These are phyloP conservation scores for Potamilus streckersoni DNA, from an alignment of 1,140 invertebrate genomes.

Conservation along the genomic window DNA sequence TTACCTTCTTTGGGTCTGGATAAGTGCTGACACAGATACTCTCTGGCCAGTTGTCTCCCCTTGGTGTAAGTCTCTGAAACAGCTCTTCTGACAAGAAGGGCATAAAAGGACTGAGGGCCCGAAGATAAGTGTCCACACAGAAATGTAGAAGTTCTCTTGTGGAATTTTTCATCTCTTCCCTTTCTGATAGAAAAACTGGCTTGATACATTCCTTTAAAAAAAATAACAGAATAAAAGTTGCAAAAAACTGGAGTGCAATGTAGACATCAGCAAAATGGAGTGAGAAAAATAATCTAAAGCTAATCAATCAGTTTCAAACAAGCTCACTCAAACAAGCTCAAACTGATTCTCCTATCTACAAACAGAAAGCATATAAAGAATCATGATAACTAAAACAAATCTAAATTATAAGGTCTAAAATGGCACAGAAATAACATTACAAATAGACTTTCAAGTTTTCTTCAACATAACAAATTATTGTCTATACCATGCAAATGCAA, in stretches of 20 bases:
- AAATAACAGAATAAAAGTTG: background rate
- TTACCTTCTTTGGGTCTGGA: slow-evolving; percentile 45
- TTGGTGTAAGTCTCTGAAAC: slow-evolving; percentile 50
- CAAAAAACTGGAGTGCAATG: too few species aligned
- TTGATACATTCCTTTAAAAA: slow-evolving; percentile 76
- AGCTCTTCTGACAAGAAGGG: slow-evolving; percentile 64
- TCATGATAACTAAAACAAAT: too few species aligned
- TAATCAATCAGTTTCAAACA: too few species aligned
- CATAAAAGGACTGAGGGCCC: slow-evolving; percentile 60
- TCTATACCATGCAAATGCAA: too few species aligned
- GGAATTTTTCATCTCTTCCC: slow-evolving; percentile 71
- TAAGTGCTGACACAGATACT: slow-evolving; percentile 55
- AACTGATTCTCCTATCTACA: too few species aligned
- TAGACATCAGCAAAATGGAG: background rate
- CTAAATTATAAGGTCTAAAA: too few species aligned
- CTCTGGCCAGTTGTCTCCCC: slow-evolving; percentile 23
- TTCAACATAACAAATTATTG: too few species aligned
- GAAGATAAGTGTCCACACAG: slow-evolving; percentile 49
- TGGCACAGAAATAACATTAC: too few species aligned
- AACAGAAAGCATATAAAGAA: too few species aligned
- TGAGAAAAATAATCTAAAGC: background rate
- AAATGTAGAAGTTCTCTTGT: slow-evolving; percentile 43
- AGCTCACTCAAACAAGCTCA: too few species aligned
- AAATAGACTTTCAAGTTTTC: too few species aligned
- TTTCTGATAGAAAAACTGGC: slow-evolving; percentile 69